These are phyloP conservation scores for Callospermophilus lateralis DNA, from an alignment of 2,113 vertebrate species.

Conservation along the genomic window DNA sequence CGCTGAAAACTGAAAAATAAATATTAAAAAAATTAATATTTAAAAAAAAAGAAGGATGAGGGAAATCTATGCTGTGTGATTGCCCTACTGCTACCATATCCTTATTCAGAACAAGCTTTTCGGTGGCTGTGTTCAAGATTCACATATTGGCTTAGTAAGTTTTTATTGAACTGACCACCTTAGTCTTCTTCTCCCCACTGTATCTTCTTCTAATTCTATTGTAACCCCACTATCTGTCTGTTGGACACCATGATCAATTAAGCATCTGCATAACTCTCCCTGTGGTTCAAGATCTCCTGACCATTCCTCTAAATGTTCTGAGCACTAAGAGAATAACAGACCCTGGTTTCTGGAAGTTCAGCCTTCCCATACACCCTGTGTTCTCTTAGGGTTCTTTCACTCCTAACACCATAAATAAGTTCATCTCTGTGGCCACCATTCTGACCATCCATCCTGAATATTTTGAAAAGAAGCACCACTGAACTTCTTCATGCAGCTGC, in stretches of 20 bases:
- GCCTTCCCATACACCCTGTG: background rate
- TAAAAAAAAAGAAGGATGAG: background rate
- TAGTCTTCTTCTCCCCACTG: background rate
- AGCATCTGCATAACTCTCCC: background rate
- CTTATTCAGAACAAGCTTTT: background rate
- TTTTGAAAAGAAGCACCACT: background rate
- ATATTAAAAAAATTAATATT: too few relatives aligned
- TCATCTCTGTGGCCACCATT: background rate
- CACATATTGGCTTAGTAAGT: background rate
- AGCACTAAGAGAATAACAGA: background rate
- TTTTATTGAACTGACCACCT: background rate
- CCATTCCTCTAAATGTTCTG: background rate
- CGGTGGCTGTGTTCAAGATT: background rate
- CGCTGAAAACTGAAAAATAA: too few relatives aligned
- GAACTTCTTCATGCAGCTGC: background rate
- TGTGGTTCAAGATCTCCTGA: background rate
- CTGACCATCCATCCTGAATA: background rate
- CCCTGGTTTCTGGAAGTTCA: background rate
- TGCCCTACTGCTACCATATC: background rate
- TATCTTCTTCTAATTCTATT: background rate
- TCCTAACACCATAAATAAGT: background rate
- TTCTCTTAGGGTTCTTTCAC: background rate
- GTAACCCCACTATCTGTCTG: background rate
- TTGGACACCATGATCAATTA: background rate
- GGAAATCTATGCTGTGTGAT: background rate